Percentiles rank a stretch among this genome's conserved stretches.
phyloP scores from a whole-genome alignment of 2,888 invertebrate genomes.

The Ochropleura plecta region DNA sequence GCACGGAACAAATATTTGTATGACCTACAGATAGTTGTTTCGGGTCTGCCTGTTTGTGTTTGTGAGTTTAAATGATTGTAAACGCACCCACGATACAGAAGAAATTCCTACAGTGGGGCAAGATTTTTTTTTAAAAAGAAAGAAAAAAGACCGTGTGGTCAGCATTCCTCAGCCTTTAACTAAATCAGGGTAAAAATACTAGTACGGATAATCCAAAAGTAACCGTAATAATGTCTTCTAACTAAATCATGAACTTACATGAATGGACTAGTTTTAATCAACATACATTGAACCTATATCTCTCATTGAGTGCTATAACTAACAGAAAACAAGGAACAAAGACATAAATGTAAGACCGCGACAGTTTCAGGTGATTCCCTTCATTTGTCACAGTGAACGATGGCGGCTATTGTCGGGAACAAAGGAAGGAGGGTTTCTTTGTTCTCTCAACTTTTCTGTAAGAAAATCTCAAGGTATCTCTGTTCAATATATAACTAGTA shows the following conservation, averaged over 20 bases:
- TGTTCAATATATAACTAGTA: not conserved
- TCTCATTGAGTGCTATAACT: not conserved
- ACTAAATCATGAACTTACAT: not conserved
- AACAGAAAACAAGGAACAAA: not conserved
- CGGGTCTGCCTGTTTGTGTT: no score
- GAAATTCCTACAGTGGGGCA: no score
- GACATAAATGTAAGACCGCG: not conserved
- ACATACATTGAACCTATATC: slow-evolving; percentile 10
- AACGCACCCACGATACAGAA: no score
- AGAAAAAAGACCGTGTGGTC: not conserved
- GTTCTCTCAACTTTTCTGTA: not conserved
- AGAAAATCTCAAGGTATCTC: not conserved
- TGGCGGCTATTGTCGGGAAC: slow-evolving; percentile 1
- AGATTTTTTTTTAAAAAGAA: no score
- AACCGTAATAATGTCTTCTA: not conserved
- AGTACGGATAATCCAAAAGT: not conserved
- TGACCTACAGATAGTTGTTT: no score
- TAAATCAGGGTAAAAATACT: not conserved
- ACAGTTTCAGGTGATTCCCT: not conserved
- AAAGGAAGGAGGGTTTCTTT: slow-evolving; percentile 22
- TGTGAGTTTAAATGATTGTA: no score
- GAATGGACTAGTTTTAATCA: not conserved
- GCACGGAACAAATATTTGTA: no score
- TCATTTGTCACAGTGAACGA: slow-evolving; percentile 15
- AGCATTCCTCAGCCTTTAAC: not conserved